Conservation (phyloP, 2,113 vertebrate species). For the Rhabdornis inornatus region DNA sequence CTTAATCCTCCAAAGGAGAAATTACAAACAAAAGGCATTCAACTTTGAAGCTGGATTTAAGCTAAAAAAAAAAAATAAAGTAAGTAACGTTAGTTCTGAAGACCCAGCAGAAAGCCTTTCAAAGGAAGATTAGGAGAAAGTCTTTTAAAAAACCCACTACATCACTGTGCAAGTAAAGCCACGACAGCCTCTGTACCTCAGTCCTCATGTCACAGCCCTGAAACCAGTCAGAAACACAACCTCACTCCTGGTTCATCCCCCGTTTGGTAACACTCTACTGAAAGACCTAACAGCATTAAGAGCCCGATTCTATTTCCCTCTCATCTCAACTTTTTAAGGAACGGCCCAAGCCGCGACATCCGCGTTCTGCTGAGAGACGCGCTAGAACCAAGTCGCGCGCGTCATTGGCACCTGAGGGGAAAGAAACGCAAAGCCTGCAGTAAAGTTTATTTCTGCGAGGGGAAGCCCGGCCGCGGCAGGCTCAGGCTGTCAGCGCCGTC, state of each 20-base stretch:
- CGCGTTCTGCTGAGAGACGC: fast-evolving
- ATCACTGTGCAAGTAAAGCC: not conserved
- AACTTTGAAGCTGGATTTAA: not conserved
- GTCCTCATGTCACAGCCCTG: not conserved
- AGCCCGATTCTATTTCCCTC: not conserved
- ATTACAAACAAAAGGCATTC: not conserved
- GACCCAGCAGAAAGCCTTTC: not conserved
- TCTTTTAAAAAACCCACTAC: not conserved
- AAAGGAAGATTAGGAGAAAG: not conserved
- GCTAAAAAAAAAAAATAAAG: not conserved
- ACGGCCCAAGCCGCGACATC: not conserved
- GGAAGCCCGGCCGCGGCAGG: not conserved
- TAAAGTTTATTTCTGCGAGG: not conserved
- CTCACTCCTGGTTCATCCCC: no score
- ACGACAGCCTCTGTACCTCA: not conserved
- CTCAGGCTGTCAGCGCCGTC: not conserved
- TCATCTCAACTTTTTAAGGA: not conserved
- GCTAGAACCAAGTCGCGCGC: fast-evolving
- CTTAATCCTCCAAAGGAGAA: not conserved
- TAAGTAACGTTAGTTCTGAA: not conserved
- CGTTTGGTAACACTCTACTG: not conserved
- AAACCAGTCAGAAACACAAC: not conserved
- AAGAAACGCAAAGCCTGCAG: not conserved
- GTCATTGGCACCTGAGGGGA: not conserved
- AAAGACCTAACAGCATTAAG: not conserved